Conservation (phyloP, 2,113 vertebrate genomes). For the Copsychus sechellarum region DNA sequence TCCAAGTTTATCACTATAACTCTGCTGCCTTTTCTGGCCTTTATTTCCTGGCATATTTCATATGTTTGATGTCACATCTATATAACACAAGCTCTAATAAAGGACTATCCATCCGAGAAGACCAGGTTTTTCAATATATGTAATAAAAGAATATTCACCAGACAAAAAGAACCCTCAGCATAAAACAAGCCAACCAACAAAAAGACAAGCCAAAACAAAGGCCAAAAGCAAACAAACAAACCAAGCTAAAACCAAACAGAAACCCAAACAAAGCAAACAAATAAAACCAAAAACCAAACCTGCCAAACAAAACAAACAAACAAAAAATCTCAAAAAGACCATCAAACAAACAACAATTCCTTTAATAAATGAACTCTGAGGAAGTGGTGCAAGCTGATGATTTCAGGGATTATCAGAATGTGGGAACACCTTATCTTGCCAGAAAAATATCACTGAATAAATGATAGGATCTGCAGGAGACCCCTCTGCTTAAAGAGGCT, state of each 20-base stretch:
- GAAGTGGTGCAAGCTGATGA: background rate
- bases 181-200: background rate
- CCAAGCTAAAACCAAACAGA: background rate
- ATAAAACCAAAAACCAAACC: background rate
- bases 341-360: background rate
- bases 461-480: background rate
- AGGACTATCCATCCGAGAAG: background rate
- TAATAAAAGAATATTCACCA: background rate
- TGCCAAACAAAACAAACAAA: background rate
- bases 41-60: background rate
- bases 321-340: background rate
- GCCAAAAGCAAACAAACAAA: background rate
- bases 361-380: background rate
- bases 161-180: background rate
- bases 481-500: background rate
- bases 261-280: background rate
- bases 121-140: background rate
- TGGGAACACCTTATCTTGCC: background rate
- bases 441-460: background rate
- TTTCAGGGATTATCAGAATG: background rate
- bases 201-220: background rate
- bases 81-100: background rate
- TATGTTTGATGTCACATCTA: background rate
- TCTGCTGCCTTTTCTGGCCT: background rate
- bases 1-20: background rate